Evolutionary conservation across 2,888 invertebrate genomes (phyloP).

Genomic region (Lasioglossum figueresi): DNA sequence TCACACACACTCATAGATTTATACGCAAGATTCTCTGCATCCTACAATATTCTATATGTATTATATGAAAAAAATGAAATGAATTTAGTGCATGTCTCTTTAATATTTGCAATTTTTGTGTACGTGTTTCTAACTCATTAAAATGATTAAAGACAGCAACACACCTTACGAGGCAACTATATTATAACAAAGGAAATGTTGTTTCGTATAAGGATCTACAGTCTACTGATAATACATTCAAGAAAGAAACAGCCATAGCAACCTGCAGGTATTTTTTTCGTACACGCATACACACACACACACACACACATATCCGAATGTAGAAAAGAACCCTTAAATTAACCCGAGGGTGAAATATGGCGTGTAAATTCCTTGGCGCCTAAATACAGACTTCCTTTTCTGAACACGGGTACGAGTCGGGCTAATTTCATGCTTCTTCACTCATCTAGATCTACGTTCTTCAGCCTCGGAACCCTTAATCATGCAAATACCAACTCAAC

Average conservation of each 20-base stretch:
- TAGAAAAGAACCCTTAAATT: slow-evolving; percentile 3
- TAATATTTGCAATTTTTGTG: not conserved
- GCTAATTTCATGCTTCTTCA: not conserved
- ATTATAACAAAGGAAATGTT: not conserved
- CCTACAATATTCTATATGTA: too few species aligned
- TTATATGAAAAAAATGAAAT: too few species aligned
- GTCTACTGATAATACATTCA: not conserved
- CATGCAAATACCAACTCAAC: not conserved
- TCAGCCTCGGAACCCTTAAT: not conserved
- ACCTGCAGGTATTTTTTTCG: not conserved
- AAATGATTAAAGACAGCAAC: not conserved
- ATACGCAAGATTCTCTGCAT: too few species aligned
- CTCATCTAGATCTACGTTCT: not conserved
- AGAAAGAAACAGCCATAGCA: not conserved
- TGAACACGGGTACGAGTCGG: not conserved
- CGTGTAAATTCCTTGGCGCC: not conserved
- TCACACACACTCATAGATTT: too few species aligned
- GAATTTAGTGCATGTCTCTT: too few species aligned
- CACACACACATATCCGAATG: not conserved
- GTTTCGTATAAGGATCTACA: not conserved
- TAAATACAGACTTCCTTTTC: not conserved
- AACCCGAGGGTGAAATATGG: not conserved
- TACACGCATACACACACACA: not conserved
- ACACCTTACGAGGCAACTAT: not conserved
- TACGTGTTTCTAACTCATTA: not conserved